Percentiles rank a stretch among this genome's conserved stretches.
Conservation (phyloP, 2,113 vertebrate species). For the Lamprotornis superbus region DNA sequence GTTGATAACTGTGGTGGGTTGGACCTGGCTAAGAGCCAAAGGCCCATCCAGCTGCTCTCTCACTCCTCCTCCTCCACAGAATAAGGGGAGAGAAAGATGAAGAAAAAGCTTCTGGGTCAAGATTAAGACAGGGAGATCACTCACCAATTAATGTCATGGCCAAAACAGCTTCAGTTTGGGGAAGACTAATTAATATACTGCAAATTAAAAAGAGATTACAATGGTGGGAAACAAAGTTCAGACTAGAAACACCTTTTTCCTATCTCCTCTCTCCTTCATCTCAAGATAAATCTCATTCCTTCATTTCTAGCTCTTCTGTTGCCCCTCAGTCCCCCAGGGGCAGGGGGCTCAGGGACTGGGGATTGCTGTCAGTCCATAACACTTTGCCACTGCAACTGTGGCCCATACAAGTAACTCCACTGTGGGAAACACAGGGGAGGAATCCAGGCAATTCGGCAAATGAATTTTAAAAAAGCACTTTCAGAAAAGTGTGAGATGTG, state of each 20-base stretch:
- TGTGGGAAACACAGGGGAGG: not conserved
- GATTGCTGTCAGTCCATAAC: not conserved
- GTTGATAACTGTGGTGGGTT: rapidly evolving
- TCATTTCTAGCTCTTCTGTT: not conserved
- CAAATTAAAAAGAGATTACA: not conserved
- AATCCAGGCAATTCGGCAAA: not conserved
- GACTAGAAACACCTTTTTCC: not conserved
- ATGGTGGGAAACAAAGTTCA: not conserved
- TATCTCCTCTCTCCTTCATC: rapidly evolving
- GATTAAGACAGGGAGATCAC: not conserved
- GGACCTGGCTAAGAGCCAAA: not conserved
- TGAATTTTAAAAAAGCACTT: not conserved
- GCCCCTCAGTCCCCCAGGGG: not conserved
- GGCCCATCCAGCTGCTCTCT: not conserved
- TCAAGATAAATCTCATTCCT: not conserved
- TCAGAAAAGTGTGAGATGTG: not conserved
- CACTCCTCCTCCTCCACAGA: not conserved
- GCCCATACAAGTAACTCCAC: not conserved
- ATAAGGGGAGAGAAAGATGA: not conserved
- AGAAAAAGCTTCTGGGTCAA: rapidly evolving
- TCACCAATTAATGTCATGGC: not conserved
- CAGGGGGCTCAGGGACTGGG: rapidly evolving
- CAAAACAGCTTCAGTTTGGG: not conserved
- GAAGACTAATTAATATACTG: not conserved
- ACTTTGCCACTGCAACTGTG: not conserved